Conservation (phyloP, 2,888 invertebrate genomes). For the Chloroclysta siterata region DNA sequence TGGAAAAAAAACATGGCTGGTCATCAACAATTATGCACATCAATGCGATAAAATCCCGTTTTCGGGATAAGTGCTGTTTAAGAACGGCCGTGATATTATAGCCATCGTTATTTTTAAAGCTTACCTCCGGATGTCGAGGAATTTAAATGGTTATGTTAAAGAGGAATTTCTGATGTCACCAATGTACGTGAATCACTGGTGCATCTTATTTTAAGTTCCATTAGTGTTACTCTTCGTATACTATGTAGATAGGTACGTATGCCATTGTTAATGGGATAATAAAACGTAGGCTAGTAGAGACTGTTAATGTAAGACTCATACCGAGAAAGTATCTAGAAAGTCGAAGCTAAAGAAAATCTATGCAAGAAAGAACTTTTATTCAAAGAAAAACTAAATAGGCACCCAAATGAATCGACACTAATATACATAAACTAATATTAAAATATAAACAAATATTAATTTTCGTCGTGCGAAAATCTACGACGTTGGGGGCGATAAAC, state of each 20-base stretch:
- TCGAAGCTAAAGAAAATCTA: constrained; percentile 1
- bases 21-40: too few species aligned
- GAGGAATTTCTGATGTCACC: constrained; percentile 43
- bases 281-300: not conserved
- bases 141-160: constrained; percentile 39
- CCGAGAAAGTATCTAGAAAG: constrained; percentile 1
- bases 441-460: too few species aligned
- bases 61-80: too few species aligned
- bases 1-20: too few species aligned
- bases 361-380: not conserved
- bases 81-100: too few species aligned
- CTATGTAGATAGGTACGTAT: too few species aligned
- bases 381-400: not conserved
- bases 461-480: too few species aligned
- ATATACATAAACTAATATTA: too few species aligned
- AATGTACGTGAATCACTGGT: constrained; percentile 37
- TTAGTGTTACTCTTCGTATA: constrained; percentile 19
- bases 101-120: too few species aligned
- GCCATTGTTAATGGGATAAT: constrained; percentile 7
- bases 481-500: too few species aligned
- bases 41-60: too few species aligned
- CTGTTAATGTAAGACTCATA: constrained; percentile 4
- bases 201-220: constrained; percentile 36
- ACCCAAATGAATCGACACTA: too few species aligned
- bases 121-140: constrained; percentile 28